Evolutionary conservation across 2,113 vertebrate species (phyloP), one percentile per base, ranked within the genome.

Genomic region (Suncus etruscus): DNA sequence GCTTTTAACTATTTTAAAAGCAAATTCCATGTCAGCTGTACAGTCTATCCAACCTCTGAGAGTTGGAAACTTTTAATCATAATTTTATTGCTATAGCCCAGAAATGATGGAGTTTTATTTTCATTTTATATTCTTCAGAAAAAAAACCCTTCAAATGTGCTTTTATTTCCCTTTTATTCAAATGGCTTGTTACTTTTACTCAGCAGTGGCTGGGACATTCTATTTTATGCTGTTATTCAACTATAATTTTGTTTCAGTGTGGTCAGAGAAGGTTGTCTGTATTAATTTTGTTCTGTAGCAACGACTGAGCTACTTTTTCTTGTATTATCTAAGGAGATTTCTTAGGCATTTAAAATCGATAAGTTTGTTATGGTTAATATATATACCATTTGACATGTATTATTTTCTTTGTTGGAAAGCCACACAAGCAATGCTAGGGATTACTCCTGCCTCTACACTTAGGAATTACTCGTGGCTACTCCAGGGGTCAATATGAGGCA

Each of bases 71-170:
- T 20, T 66, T 25, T 68, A 39, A 54, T 5, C 16, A 72, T 14
- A 1, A 78, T 83, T 88, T 76, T 9, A 16, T 24, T 31, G 47
- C 11, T 86, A 1, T 54, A 68, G 27, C 0, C 3, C 22, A 76
- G 48, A 31, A 8, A 75, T 70, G 78, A 90, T 88, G 25, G 47
- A 70, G 70, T 79, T 91, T 84, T 78, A 24, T 24, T 85, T 93
- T 80, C 0, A 79, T n/a, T 27, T 81, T 78, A 81, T 82, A 91
- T 94, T 82, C 27, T 39, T 39, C 39, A 39, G 39, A 5, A 5
- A 45, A 58, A 29, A 91, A 83, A 32, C 73, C 78, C 15, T 72
- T 18, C 11, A 86, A 63, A 77, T 68, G 89, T 89, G 6, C 45
- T 85, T 88, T 74, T 39, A 66, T 73, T 58, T 61, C 14, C 16